These are phyloP conservation scores for Turritopsis dohrnii DNA, from an alignment of 30 jellyfish, hydroid and myxozoan species.

Conservation along the genomic window DNA sequence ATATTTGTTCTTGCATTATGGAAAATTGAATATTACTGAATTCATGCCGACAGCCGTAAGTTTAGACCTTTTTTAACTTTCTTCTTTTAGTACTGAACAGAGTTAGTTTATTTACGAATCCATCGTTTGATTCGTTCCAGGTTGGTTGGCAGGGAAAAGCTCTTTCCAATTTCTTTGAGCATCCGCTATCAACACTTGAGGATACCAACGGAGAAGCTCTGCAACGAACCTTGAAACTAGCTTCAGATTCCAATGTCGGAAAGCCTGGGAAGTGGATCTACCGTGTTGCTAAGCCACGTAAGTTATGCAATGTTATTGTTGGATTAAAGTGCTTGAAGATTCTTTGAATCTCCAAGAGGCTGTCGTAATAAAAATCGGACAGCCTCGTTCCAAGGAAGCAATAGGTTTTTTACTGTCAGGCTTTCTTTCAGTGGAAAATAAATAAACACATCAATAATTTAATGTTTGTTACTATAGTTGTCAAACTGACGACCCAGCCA, in stretches of 20 bases:
- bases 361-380: too few relatives aligned
- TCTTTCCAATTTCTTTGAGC: neutral
- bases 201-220: neutral
- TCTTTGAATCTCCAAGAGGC: too few relatives aligned
- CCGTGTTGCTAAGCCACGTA: conserved; percentile 15
- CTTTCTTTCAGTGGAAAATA: neutral
- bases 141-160: conserved; percentile 2
- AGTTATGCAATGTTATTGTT: neutral
- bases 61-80: neutral
- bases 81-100: neutral
- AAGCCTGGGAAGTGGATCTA: neutral
- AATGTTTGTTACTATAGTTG: neutral
- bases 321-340: too few relatives aligned
- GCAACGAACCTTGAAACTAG: neutral
- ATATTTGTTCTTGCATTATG: conserved; percentile 3
- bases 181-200: neutral
- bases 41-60: conserved; percentile 12
- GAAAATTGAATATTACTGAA: neutral
- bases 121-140: neutral
- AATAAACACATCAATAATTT: too few relatives aligned
- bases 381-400: too few relatives aligned
- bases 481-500: neutral
- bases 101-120: too few relatives aligned
- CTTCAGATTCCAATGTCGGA: conserved; percentile 4
- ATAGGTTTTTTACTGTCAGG: too few relatives aligned